Base-by-base conservation (phyloP, 2,888 invertebrate genomes). In the Antitype chi region DNA sequence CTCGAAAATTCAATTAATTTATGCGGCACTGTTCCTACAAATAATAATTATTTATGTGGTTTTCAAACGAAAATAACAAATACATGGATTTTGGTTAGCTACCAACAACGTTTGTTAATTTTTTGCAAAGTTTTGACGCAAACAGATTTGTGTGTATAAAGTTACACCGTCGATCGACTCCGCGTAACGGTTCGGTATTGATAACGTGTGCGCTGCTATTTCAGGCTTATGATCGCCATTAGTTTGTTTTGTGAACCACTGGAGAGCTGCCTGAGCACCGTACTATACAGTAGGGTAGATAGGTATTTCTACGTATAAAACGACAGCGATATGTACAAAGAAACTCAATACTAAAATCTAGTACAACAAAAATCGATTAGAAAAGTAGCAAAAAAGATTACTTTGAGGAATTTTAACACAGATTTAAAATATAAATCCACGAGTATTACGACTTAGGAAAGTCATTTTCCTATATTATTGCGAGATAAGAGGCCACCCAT, bases 121-220 rank as follows among this genome's bases (percentile, higher is more conserved):
- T 47, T 32, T 38, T 17, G 6, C 15, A 60, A 64, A 43, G n/a
- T 47, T 77, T 76, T 13, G 52, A 38, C 8, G 43, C 53, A 63
- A 69, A 77, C 68, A 62, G 53, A 76, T 73, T 83, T 86, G 70
- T 78, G 49, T 55, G 38, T n/a, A 59, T 64, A 69, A 64, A 57
- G 60, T 69, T 69, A 69, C 79, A 74, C 60, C 70, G 55, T 47
- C 75, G n/a, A 75, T 75, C 47, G 55, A 59, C 13, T 71, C 20
- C 25, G 52, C 63, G 69, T 69, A 81, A 66, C 55, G 59, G 64
- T 38, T 20, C 38, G 38, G 76, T 59, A 68, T 73, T 63, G 81
- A 77, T 77, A 74, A 72, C 68, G 62, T 59, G 70, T n/a, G 72
- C 59, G 69, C 72, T 71, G 80, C 64, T 84, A 80, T 86, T 82